phyloP scores from a whole-genome alignment of 2,113 vertebrate species.

The Hepsetus odoe region DNA sequence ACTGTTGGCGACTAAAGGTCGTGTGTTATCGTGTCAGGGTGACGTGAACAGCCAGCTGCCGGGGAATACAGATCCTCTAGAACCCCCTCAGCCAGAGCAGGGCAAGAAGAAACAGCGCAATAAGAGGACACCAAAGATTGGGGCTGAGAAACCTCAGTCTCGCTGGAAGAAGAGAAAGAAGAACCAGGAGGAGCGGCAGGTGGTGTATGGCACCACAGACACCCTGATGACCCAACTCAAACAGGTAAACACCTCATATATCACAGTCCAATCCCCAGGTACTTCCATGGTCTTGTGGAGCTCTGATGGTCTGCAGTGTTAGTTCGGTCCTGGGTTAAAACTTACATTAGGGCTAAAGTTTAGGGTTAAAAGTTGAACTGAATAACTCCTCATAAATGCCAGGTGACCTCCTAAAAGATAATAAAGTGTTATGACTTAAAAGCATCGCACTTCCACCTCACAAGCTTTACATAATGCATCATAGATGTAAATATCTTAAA shows the following conservation, averaged over 20 bases:
- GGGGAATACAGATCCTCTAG: constrained; percentile 70
- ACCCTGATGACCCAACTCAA: constrained; percentile 79
- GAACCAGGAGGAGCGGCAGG: constrained; percentile 87
- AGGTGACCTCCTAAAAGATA: no score
- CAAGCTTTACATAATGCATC: not conserved
- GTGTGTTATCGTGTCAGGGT: constrained; percentile 55
- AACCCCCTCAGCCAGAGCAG: constrained; percentile 70
- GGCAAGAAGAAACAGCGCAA: constrained; percentile 86
- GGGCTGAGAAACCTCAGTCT: constrained; percentile 80
- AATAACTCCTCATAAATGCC: no score
- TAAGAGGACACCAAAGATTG: constrained; percentile 77
- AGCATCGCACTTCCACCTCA: not conserved
- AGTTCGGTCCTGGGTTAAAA: no score
- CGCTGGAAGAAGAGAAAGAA: constrained; percentile 90
- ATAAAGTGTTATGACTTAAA: not conserved
- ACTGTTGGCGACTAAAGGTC: not conserved
- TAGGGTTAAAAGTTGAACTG: no score
- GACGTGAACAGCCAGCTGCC: constrained; percentile 68
- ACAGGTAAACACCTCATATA: constrained; percentile 23
- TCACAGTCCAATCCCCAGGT: no score
- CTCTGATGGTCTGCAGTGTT: no score
- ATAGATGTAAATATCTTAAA: constrained; percentile 12
- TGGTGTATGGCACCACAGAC: constrained; percentile 75
- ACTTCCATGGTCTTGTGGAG: no score
- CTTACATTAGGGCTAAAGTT: no score